Percentiles rank a stretch among this genome's conserved stretches.
These are phyloP conservation scores for Cyphomyrus discorhynchus DNA, from an alignment of 2,113 vertebrate genomes.

Conservation along the genomic window DNA sequence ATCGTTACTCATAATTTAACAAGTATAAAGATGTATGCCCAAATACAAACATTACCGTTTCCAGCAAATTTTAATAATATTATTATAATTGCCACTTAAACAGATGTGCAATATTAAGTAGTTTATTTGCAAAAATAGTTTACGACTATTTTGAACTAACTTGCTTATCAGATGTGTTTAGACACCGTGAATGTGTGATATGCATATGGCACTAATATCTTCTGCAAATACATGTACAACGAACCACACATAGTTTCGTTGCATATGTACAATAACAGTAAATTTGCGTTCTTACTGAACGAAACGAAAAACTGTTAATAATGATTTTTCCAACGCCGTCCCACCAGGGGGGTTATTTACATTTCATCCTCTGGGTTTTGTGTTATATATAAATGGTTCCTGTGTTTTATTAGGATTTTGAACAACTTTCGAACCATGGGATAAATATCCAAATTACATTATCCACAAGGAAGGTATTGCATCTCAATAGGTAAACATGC, in stretches of 20 bases:
- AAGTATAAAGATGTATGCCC: neutral
- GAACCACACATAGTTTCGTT: neutral
- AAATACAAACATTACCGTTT: neutral
- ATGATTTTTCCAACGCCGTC: neutral
- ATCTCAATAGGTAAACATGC: neutral
- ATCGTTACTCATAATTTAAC: neutral
- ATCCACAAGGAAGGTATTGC: neutral
- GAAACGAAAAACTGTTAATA: neutral
- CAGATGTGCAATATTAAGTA: neutral
- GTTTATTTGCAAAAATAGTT: neutral
- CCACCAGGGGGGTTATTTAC: neutral
- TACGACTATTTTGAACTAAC: neutral
- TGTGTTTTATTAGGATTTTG: neutral
- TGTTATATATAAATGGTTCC: neutral
- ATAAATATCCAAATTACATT: neutral
- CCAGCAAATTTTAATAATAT: neutral
- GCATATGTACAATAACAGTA: neutral
- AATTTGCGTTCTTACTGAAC: neutral
- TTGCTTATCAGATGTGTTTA: neutral
- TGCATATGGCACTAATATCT: neutral
- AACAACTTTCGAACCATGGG: neutral
- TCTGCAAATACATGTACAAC: neutral
- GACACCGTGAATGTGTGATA: neutral
- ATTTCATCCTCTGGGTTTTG: neutral
- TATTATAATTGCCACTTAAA: neutral